phyloP scores from a whole-genome alignment of 2,113 vertebrate species.

The Archilochus colubris region DNA sequence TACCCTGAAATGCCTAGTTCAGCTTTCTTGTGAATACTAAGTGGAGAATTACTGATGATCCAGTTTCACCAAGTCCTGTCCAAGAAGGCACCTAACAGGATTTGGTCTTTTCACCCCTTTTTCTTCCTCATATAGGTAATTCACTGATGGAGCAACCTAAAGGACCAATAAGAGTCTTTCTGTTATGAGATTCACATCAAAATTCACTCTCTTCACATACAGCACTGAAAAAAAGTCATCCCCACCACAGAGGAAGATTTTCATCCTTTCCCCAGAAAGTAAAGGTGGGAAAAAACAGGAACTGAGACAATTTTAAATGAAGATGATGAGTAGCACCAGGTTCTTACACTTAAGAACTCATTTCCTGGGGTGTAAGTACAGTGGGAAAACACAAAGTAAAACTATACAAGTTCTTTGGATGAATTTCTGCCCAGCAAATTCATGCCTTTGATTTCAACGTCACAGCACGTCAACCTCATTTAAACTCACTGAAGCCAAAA shows the following conservation, averaged over 20 bases:
- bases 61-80: neutral
- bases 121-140: neutral
- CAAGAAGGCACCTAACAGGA: neutral
- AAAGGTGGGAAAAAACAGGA: neutral
- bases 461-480: neutral
- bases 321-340: neutral
- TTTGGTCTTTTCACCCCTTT: neutral
- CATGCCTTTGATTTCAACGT: neutral
- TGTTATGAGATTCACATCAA: neutral
- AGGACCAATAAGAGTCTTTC: neutral
- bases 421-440: conserved; percentile 3
- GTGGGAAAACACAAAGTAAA: neutral
- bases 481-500: neutral
- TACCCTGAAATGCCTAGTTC: conserved; percentile 34
- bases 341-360: neutral
- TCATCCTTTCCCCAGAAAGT: neutral
- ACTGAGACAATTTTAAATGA: neutral
- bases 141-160: neutral
- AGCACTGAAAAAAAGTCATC: neutral
- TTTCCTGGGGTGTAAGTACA: neutral
- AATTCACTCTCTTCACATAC: neutral
- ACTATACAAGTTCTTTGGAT: neutral
- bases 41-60: neutral
- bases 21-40: neutral
- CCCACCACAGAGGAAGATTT: neutral